A percentile compares a stretch with the other conserved stretches of the same genome.
phyloP scores from a whole-genome alignment of 2,797 vertebrate genomes.

The Borostomias antarcticus region DNA sequence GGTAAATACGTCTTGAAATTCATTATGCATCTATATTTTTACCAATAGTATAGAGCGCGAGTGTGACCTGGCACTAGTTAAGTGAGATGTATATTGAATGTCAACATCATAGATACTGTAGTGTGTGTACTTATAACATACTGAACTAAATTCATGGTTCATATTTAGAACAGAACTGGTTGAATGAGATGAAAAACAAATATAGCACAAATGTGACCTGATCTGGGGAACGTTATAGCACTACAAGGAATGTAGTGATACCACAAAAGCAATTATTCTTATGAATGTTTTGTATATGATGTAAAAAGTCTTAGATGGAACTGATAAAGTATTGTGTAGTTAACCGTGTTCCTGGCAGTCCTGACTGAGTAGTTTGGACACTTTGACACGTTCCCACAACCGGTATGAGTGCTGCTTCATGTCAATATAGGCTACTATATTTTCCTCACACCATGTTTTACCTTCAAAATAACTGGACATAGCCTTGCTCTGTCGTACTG shows the following conservation, averaged over 20 bases:
- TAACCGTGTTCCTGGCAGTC: slow-evolving; percentile 35
- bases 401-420: slow-evolving; percentile 27
- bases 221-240: slow-evolving; percentile 62
- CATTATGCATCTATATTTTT: slow-evolving; percentile 21
- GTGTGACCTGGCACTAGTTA: slow-evolving; percentile 35
- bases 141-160: slow-evolving; percentile 42
- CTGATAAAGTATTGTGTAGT: slow-evolving; percentile 64
- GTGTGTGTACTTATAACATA: slow-evolving; percentile 65
- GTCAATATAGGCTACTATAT: slow-evolving; percentile 24
- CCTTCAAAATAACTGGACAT: slow-evolving; percentile 13
- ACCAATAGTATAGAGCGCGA: neutral
- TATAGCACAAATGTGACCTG: slow-evolving; percentile 62
- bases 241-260: slow-evolving; percentile 67
- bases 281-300: slow-evolving; percentile 80
- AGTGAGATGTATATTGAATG: slow-evolving; percentile 51
- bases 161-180: slow-evolving; percentile 47
- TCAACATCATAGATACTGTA: slow-evolving; percentile 58
- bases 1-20: slow-evolving; percentile 31
- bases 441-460: slow-evolving; percentile 16
- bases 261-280: slow-evolving; percentile 74
- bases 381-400: slow-evolving; percentile 1
- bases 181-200: slow-evolving; percentile 53
- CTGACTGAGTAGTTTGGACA: slow-evolving; percentile 22
- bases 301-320: slow-evolving; percentile 74
- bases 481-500: slow-evolving; percentile 24